A percentile compares a stretch with the other conserved stretches of the same genome.
Evolutionary conservation across 2,113 vertebrate genomes (phyloP).

Genomic region (Silurus asotus): DNA sequence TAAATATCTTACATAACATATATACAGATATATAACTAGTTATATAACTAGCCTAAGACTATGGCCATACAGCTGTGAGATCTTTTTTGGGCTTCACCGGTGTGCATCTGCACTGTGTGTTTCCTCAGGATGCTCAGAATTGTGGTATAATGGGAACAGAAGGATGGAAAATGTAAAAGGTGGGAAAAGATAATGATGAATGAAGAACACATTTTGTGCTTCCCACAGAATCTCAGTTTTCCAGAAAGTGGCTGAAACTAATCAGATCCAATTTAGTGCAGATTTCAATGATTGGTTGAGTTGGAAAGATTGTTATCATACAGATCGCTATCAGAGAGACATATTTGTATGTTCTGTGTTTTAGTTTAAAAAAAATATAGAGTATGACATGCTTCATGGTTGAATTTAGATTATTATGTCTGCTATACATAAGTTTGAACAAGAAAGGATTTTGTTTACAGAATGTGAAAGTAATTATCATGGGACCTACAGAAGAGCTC

Average conservation of each 20-base stretch:
- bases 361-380: background rate
- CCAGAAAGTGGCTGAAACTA: background rate
- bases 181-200: conserved; percentile 23
- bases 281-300: background rate
- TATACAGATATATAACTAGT: background rate
- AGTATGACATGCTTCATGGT: background rate
- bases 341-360: background rate
- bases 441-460: conserved; percentile 16
- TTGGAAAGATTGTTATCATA: conserved; percentile 1
- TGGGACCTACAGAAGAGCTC: background rate
- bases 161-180: background rate
- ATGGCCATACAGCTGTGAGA: background rate
- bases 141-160: conserved; percentile 9
- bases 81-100: background rate
- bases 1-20: background rate
- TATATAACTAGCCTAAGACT: background rate
- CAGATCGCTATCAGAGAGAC: conserved; percentile 8
- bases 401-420: background rate
- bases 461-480: background rate
- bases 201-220: background rate
- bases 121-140: conserved; percentile 35
- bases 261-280: conserved; percentile 1
- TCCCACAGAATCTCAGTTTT: background rate
- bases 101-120: conserved; percentile 18
- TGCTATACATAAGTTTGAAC: background rate